These are phyloP conservation scores for Mimas tiliae DNA, from an alignment of 2,888 invertebrate species.

Conservation along the genomic window DNA sequence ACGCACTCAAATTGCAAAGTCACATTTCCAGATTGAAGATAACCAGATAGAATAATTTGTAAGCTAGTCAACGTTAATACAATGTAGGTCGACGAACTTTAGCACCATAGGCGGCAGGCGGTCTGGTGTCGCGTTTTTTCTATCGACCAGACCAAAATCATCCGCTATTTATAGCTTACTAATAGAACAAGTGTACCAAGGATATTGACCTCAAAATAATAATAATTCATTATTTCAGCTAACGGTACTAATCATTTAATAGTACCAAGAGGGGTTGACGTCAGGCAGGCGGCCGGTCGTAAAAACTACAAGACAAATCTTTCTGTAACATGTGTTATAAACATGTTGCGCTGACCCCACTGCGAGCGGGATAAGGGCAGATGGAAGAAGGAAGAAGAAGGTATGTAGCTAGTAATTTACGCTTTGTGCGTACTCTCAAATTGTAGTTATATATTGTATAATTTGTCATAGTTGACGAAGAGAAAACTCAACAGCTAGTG, in stretches of 20 bases:
- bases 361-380: too few relatives aligned
- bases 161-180: neutral
- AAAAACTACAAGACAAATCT: too few relatives aligned
- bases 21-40: neutral
- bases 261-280: too few relatives aligned
- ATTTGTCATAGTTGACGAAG: neutral
- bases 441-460: neutral
- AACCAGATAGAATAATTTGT: neutral
- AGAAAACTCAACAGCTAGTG: too few relatives aligned
- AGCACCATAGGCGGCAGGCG: constrained; percentile 23
- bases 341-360: too few relatives aligned
- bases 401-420: too few relatives aligned
- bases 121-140: constrained; percentile 22
- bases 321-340: too few relatives aligned
- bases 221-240: neutral
- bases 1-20: neutral
- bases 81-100: constrained; percentile 18
- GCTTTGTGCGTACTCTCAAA: neutral
- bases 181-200: constrained; percentile 9
- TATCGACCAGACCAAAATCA: constrained; percentile 3
- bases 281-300: too few relatives aligned
- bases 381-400: too few relatives aligned
- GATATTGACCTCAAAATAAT: constrained; percentile 1
- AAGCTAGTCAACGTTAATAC: constrained; percentile 1
- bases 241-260: neutral